Percentiles rank a stretch among this genome's conserved stretches.
Evolutionary conservation across 2,888 invertebrate genomes (phyloP).

Genomic region (Polymixis flavicincta): DNA sequence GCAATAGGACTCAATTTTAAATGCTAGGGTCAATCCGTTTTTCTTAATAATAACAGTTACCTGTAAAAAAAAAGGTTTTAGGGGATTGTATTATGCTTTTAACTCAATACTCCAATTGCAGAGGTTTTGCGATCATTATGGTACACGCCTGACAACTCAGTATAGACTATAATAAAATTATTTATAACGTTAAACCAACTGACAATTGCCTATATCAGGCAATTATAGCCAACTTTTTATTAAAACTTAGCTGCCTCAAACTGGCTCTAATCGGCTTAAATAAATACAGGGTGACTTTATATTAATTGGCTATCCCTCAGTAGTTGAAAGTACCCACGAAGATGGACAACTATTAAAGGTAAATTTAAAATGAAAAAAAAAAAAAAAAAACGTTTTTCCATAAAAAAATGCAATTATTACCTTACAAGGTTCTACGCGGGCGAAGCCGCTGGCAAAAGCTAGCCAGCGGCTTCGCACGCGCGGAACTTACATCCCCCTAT

Average conservation of each 20-base stretch:
- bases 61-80: too few species aligned
- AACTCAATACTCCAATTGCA: too few species aligned
- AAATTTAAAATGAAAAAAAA: too few species aligned
- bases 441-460: too few species aligned
- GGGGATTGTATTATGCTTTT: too few species aligned
- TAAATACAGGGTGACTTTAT: conserved; percentile 7
- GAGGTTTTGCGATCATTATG: too few species aligned
- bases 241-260: conserved; percentile 33
- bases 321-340: not conserved
- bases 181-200: not conserved
- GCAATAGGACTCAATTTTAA: too few species aligned
- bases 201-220: not conserved
- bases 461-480: too few species aligned
- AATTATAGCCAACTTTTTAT: not conserved
- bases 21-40: too few species aligned
- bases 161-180: not conserved
- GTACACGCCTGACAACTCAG: not conserved
- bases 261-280: not conserved
- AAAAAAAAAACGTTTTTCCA: not conserved
- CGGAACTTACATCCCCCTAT: too few species aligned
- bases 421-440: too few species aligned
- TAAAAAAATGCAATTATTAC: not conserved
- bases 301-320: not conserved
- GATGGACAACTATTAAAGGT: not conserved
- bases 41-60: too few species aligned